A percentile compares a stretch with the other conserved stretches of the same genome.
phyloP scores from a whole-genome alignment of 1,140 invertebrate genomes.

The Drosophila virilis region DNA sequence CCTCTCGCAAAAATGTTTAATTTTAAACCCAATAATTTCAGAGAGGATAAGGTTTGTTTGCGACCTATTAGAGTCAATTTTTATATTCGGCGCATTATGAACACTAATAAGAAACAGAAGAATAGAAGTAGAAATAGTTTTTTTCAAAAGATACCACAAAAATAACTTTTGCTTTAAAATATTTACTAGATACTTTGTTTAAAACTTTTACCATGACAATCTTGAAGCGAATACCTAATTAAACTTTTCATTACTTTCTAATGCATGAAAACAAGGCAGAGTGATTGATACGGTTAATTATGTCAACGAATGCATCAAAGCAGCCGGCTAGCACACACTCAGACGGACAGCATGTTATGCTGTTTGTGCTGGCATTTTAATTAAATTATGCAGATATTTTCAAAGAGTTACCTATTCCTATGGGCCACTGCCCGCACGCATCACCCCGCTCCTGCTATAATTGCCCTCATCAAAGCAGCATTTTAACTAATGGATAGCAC shows the following conservation, averaged over 20 bases:
- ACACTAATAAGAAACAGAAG: not conserved
- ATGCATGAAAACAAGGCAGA: slow-evolving; percentile 68
- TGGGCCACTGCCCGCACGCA: not conserved
- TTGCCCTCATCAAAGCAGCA: slow-evolving; percentile 55
- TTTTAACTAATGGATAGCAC: slow-evolving; percentile 57
- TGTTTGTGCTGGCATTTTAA: slow-evolving; percentile 46
- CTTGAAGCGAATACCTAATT: not conserved
- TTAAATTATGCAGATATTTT: slow-evolving; percentile 53
- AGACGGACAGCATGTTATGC: slow-evolving; percentile 19
- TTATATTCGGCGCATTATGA: too few relatives aligned
- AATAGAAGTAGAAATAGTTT: not conserved
- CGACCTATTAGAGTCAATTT: too few relatives aligned
- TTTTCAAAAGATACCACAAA: not conserved
- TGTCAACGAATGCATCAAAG: slow-evolving; percentile 55
- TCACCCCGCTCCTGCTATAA: slow-evolving; percentile 1
- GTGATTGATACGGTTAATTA: slow-evolving; percentile 74
- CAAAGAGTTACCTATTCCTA: not conserved
- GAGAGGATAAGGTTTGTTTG: too few relatives aligned
- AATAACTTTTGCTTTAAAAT: not conserved
- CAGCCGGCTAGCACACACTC: slow-evolving; percentile 26
- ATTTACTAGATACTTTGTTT: not conserved
- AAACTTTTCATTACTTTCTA: not conserved
- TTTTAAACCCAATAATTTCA: too few relatives aligned
- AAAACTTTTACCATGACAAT: not conserved
- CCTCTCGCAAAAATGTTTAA: too few relatives aligned